Evolutionary conservation across 2,113 vertebrate genomes (phyloP).

Genomic region (Brienomyrus brachyistius): DNA sequence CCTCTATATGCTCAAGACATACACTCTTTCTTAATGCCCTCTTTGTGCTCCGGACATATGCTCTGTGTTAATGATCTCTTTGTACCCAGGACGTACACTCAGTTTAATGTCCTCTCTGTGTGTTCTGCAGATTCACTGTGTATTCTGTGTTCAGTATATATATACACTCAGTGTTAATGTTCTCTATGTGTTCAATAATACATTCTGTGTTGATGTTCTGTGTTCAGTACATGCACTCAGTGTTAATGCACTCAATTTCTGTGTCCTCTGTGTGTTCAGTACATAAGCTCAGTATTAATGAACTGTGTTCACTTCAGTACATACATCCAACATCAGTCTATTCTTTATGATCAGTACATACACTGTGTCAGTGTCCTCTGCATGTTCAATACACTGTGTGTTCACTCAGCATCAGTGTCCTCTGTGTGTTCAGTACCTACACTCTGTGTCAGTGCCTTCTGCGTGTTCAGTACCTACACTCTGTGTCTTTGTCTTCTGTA

Average conservation of each 20-base stretch:
- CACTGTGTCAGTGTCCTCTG: background rate
- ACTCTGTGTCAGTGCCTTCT: background rate
- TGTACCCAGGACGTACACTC: background rate
- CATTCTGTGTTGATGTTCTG: background rate
- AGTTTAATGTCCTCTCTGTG: background rate
- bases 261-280: background rate
- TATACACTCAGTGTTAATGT: background rate
- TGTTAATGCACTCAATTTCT: background rate
- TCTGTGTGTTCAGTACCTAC: too few species aligned
- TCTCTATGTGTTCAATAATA: background rate
- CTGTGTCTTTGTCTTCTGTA: background rate
- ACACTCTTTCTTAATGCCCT: background rate
- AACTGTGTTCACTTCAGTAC: background rate
- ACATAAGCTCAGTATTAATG: background rate
- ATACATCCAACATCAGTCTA: background rate
- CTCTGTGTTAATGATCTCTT: background rate
- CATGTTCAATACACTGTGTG: background rate
- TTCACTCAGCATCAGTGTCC: background rate
- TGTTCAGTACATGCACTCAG: background rate
- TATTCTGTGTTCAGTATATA: background rate
- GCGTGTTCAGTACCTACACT: background rate
- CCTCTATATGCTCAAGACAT: background rate
- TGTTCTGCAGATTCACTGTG: background rate
- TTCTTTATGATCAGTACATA: background rate
- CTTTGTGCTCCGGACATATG: background rate